Conservation (phyloP, 2,113 vertebrate genomes). For the Galbula dea region DNA sequence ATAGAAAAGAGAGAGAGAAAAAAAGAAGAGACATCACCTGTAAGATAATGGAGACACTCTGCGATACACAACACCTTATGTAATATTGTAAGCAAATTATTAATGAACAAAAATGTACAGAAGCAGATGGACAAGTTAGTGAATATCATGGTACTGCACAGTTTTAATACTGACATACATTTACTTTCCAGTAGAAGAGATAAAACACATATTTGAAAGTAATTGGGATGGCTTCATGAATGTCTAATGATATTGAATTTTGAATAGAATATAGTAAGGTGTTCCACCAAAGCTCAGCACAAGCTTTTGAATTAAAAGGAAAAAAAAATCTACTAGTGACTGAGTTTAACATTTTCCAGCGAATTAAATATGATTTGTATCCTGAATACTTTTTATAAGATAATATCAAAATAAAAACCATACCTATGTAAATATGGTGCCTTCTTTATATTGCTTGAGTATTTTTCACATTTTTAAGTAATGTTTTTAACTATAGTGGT, state of each 20-base stretch:
- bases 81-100: slow-evolving; percentile 68
- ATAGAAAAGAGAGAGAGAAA: slow-evolving; percentile 62
- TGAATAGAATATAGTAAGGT: slow-evolving; percentile 54
- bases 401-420: background rate
- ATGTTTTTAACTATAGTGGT: background rate
- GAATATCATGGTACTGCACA: slow-evolving; percentile 71
- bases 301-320: slow-evolving; percentile 9
- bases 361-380: slow-evolving; percentile 1
- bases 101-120: slow-evolving; percentile 69
- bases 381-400: background rate
- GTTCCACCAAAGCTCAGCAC: slow-evolving; percentile 69
- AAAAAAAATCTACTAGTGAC: background rate
- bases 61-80: slow-evolving; percentile 64
- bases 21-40: slow-evolving; percentile 61
- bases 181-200: slow-evolving; percentile 70
- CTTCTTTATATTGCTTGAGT: slow-evolving; percentile 26
- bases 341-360: slow-evolving; percentile 30
- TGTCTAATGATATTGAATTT: slow-evolving; percentile 42
- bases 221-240: slow-evolving; percentile 47
- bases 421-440: background rate
- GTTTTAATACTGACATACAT: slow-evolving; percentile 75
- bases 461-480: slow-evolving; percentile 5
- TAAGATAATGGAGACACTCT: slow-evolving; percentile 67
- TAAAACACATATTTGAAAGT: slow-evolving; percentile 63
- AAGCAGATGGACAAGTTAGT: slow-evolving; percentile 71